phyloP scores from a whole-genome alignment of 2,113 vertebrate species.

The Numenius arquata region DNA sequence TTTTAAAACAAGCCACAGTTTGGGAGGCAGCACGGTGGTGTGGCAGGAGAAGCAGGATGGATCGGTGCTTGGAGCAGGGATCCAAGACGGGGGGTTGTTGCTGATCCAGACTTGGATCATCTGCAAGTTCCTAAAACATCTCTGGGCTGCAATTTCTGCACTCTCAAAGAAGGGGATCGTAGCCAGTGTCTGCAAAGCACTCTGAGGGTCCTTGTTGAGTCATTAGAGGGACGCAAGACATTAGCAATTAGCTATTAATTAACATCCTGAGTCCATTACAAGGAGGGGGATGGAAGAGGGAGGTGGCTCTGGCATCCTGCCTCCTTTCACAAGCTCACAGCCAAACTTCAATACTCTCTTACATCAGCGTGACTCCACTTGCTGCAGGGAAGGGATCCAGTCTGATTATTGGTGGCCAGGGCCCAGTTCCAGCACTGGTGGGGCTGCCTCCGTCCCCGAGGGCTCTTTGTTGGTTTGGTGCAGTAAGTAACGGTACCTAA shows the following conservation, averaged over 20 bases:
- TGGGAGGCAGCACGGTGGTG: neutral
- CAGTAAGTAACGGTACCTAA: neutral
- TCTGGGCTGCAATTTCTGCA: neutral
- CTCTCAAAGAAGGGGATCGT: neutral
- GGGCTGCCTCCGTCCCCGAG: neutral
- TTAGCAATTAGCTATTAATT: constrained; percentile 42
- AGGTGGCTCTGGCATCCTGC: neutral
- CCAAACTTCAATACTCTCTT: neutral
- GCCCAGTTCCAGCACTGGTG: fast-evolving
- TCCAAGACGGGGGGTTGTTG: neutral
- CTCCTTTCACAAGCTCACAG: neutral
- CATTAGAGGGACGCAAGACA: neutral
- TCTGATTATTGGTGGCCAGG: neutral
- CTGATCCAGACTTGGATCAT: neutral
- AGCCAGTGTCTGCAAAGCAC: neutral
- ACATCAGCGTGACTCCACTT: neutral
- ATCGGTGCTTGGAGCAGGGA: neutral
- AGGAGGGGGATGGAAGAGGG: neutral
- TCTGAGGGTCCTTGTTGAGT: neutral
- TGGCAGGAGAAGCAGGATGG: neutral
- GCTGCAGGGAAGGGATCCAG: neutral
- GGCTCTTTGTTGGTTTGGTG: neutral
- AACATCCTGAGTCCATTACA: neutral
- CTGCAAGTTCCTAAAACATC: neutral
- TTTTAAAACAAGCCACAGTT: neutral